Percentiles rank a stretch among this genome's conserved stretches.
phyloP scores from a whole-genome alignment of 2,113 vertebrate species.

The Heptranchias perlo region DNA sequence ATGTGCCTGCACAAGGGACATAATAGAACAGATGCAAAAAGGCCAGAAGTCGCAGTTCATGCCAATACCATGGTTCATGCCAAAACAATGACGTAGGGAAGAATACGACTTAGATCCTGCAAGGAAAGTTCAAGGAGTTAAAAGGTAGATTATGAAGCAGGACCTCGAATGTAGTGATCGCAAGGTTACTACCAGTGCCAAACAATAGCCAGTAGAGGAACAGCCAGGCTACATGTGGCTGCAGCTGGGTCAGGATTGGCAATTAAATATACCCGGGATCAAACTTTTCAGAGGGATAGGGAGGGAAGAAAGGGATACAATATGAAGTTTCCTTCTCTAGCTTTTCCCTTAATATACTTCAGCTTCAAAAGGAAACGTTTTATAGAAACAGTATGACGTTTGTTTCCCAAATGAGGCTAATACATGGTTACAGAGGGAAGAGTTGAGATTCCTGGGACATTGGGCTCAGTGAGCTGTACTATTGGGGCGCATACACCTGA shows the following conservation, averaged over 20 bases:
- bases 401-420: neutral
- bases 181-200: neutral
- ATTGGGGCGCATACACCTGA: too few species aligned
- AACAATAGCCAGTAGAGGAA: neutral
- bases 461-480: too few species aligned
- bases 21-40: neutral
- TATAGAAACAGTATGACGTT: too few species aligned
- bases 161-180: neutral
- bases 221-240: too few species aligned
- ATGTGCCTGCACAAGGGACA: neutral
- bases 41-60: neutral
- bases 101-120: neutral
- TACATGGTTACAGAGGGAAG: neutral
- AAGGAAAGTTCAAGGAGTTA: neutral
- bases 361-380: too few species aligned
- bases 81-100: too few species aligned
- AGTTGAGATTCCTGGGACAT: neutral
- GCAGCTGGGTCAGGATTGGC: too few species aligned
- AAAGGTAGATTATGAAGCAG: neutral
- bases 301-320: too few species aligned
- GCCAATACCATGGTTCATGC: neutral
- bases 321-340: too few species aligned
- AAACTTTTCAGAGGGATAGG: too few species aligned
- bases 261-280: too few species aligned
- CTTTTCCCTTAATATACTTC: too few species aligned